These are phyloP conservation scores for Euura lappo DNA, from an alignment of 1,140 invertebrate genomes.

Conservation along the genomic window DNA sequence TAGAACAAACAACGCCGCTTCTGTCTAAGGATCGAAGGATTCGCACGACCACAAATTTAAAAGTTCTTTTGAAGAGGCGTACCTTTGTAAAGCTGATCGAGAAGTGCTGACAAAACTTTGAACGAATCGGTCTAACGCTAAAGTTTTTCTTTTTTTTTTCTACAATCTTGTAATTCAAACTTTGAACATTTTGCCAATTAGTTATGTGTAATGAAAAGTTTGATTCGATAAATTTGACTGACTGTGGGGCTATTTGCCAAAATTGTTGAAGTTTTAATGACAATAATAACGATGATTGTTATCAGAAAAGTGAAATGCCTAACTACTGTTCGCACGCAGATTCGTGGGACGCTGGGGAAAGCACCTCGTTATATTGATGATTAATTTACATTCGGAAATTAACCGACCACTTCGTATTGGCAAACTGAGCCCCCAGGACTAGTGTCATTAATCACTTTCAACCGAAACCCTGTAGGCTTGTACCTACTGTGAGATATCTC, in stretches of 20 bases:
- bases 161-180: not conserved
- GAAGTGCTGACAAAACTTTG: not conserved
- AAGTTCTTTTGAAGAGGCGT: not conserved
- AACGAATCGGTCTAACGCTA: not conserved
- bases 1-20: no score
- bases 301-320: no score
- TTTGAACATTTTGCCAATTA: no score
- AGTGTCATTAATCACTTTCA: not conserved
- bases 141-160: not conserved
- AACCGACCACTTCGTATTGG: not conserved
- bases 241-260: no score
- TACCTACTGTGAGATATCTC: no score
- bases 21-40: no score
- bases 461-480: not conserved
- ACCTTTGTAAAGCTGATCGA: slow-evolving; percentile 4
- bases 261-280: no score
- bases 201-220: no score
- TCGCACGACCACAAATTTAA: not conserved
- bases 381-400: not conserved
- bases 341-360: not conserved
- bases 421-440: not conserved
- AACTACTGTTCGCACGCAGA: no score
- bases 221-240: no score
- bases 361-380: not conserved
- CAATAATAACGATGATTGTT: no score